Conservation (phyloP, 2,797 vertebrate genomes). For the Molossus molossus region DNA sequence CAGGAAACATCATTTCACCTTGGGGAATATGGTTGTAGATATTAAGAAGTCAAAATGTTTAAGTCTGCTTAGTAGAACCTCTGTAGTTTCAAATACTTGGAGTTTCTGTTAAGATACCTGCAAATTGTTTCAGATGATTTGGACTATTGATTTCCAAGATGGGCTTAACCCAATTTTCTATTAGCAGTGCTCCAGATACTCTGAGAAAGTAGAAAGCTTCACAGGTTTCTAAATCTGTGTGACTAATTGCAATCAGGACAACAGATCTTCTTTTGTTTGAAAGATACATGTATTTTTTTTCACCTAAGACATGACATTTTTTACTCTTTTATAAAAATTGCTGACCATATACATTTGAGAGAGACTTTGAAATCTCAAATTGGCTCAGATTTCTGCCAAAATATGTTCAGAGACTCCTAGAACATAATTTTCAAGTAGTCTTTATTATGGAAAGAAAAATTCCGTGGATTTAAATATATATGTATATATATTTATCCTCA, state of each 20-base stretch:
- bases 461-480: background rate
- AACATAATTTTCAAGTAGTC: slow-evolving; percentile 49
- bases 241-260: background rate
- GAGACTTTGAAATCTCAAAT: slow-evolving; percentile 19
- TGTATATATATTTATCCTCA: no score
- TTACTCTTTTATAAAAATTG: slow-evolving; percentile 32
- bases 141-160: background rate
- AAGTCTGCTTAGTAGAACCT: slow-evolving; percentile 16
- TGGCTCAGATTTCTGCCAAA: slow-evolving; percentile 45
- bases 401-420: slow-evolving; percentile 12
- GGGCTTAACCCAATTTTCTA: slow-evolving; percentile 7
- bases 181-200: background rate
- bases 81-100: slow-evolving; percentile 25
- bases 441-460: slow-evolving; percentile 38
- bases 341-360: background rate
- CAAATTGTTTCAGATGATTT: slow-evolving; percentile 19
- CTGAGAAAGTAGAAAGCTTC: slow-evolving; percentile 8
- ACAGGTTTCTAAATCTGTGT: background rate
- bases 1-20: slow-evolving; percentile 60
- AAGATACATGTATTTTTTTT: background rate
- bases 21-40: slow-evolving; percentile 15
- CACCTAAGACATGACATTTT: background rate
- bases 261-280: background rate
- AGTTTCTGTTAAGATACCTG: background rate
- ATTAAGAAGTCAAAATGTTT: slow-evolving; percentile 56